Conservation (phyloP, 53 echinoderm and acorn worm species). For the Crossaster papposus region DNA sequence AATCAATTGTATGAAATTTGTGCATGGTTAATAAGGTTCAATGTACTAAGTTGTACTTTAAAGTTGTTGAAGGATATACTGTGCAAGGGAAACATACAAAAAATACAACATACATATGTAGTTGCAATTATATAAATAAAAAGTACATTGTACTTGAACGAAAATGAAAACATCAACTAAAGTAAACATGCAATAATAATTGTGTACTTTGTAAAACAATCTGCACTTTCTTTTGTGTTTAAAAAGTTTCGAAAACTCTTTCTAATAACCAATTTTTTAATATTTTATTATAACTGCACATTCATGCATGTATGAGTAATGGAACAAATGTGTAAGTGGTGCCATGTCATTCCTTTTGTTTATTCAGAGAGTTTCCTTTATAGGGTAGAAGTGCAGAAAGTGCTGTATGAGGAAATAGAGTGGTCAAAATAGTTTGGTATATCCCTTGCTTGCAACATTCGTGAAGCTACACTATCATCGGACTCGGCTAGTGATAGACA, state of each 20-base stretch:
- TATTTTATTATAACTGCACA: neutral
- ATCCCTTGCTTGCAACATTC: neutral
- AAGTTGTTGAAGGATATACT: neutral
- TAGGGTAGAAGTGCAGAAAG: neutral
- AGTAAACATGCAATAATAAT: no score
- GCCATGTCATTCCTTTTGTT: neutral
- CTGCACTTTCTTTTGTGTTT: no score
- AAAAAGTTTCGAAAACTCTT: no score
- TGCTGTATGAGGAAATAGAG: neutral
- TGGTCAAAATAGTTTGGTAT: neutral
- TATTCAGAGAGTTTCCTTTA: neutral
- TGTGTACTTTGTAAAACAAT: no score
- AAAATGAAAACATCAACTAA: no score
- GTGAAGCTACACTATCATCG: neutral
- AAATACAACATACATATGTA: neutral
- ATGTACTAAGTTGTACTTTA: neutral
- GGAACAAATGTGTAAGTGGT: neutral
- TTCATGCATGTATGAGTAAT: neutral
- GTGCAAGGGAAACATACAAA: neutral
- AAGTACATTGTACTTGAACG: no score
- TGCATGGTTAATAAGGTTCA: neutral
- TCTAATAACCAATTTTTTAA: no score
- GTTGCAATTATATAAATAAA: no score
- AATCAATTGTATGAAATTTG: no score
- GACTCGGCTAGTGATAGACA: neutral